Base-by-base conservation (phyloP, 2,888 invertebrate species). In the Sphecodes monilicornis region DNA sequence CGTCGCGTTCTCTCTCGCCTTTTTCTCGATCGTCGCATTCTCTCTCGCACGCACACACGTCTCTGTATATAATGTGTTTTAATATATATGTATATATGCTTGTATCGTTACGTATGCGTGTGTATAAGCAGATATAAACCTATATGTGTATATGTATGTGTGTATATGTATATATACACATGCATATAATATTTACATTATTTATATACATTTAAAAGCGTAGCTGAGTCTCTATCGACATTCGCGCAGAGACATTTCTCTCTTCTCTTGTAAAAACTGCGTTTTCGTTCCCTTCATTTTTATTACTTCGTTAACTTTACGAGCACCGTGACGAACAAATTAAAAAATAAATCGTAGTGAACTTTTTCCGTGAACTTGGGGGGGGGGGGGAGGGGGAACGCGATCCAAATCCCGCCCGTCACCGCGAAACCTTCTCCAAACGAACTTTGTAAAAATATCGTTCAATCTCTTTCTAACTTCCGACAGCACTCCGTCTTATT, bases 191-290 rank as follows among this genome's bases (percentile, higher is more conserved):
- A 87, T 89, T 39, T 84, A 90, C 84, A 86, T 71, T 86, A 88
- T 87, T 78, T 86, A 88, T 86, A 88, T 73, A 84, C 85, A 86
- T 88, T 78, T 78, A 86, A 89, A 88, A 76, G 84, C 85, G 79
- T 85, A 84, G 71, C 16, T 41, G 68, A 68, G 73, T 43, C 66
- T 41, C 13, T 11, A 41, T 16, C 11, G 74, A 39, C 64, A n/a
- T 71, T 18, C 13, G 26, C 66, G 36, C 36, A 57, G 69, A 60
- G 76, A 64, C 22, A 68, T 36, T 29, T 57, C 8, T 39, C 13
- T n/a, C 26, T 22, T 68, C 71, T 26, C n/a, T 46, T 36, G 13
- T 72, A 72, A 83, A 84, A 43, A 36, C 54, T 16, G 26, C 64
- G 75, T 50, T 32, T 29, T 4, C 5, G 13, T 29, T 32, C 22